A percentile compares a stretch with the other conserved stretches of the same genome.
Conservation (phyloP, 1,140 invertebrate species). For the Ceratina calcarata region DNA sequence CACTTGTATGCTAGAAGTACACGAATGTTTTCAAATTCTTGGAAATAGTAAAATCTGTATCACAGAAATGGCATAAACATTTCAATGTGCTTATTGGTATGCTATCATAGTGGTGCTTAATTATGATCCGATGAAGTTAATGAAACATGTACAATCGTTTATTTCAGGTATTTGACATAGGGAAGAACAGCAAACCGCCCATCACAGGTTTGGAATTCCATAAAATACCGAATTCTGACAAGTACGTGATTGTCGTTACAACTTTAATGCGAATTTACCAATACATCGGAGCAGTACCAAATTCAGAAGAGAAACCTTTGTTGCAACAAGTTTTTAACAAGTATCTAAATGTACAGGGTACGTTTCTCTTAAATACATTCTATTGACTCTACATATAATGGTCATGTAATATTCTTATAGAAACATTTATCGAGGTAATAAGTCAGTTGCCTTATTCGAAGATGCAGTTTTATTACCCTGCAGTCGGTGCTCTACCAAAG, state of each 20-base stretch:
- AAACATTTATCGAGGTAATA: constrained; percentile 87
- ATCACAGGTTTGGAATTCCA: constrained; percentile 94
- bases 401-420: constrained; percentile 65
- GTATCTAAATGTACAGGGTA: constrained; percentile 89
- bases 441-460: constrained; percentile 89
- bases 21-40: background rate
- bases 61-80: background rate
- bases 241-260: constrained; percentile 90
- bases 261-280: constrained; percentile 92
- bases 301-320: constrained; percentile 88
- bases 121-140: background rate
- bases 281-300: constrained; percentile 88
- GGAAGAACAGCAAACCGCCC: constrained; percentile 85
- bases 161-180: constrained; percentile 91
- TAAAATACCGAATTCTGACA: constrained; percentile 85
- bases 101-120: constrained; percentile 17
- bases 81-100: constrained; percentile 30
- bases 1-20: constrained; percentile 29
- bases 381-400: background rate
- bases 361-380: constrained; percentile 27
- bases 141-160: background rate
- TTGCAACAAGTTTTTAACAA: constrained; percentile 90
- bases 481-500: constrained; percentile 84
- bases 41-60: background rate
- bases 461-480: constrained; percentile 89